These are phyloP conservation scores for Arbacia lixula DNA, from an alignment of 53 echinoderm and acorn worm genomes.

Conservation along the genomic window DNA sequence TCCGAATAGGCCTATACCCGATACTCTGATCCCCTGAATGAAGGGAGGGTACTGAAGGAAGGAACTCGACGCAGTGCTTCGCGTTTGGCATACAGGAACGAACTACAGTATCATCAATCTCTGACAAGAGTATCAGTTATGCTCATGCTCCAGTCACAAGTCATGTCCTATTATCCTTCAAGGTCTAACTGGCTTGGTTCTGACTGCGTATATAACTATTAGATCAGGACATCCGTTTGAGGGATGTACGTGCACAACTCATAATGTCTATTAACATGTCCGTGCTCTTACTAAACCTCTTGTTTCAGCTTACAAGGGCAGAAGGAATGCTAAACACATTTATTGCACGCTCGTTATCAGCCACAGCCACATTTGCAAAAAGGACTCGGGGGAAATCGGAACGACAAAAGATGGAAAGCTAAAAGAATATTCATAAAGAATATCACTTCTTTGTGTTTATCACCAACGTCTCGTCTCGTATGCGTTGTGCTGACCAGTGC, in stretches of 20 bases:
- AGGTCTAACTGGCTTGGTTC: too few relatives aligned
- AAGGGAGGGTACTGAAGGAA: slow-evolving; percentile 10
- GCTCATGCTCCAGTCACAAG: not conserved
- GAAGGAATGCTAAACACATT: too few relatives aligned
- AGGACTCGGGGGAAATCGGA: not conserved
- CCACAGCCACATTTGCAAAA: not conserved
- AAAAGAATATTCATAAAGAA: slow-evolving; percentile 12
- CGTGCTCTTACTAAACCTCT: too few relatives aligned
- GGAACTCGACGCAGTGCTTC: slow-evolving; percentile 5
- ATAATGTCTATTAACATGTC: too few relatives aligned
- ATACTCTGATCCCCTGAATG: slow-evolving; percentile 19
- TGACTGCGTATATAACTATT: too few relatives aligned
- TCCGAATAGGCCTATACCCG: not conserved
- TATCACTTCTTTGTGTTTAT: not conserved
- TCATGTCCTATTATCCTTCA: too few relatives aligned
- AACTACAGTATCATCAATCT: slow-evolving; percentile 51
- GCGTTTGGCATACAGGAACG: slow-evolving; percentile 16
- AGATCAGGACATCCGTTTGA: too few relatives aligned
- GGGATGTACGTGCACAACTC: too few relatives aligned
- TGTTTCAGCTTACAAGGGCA: too few relatives aligned
- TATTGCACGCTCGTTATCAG: not conserved
- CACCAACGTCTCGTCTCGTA: slow-evolving; percentile 7
- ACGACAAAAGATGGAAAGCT: not conserved
- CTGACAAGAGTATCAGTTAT: slow-evolving; percentile 27
- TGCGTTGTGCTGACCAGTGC: slow-evolving; percentile 29